Conservation (phyloP, 2,888 invertebrate genomes). For the Automeris io region DNA sequence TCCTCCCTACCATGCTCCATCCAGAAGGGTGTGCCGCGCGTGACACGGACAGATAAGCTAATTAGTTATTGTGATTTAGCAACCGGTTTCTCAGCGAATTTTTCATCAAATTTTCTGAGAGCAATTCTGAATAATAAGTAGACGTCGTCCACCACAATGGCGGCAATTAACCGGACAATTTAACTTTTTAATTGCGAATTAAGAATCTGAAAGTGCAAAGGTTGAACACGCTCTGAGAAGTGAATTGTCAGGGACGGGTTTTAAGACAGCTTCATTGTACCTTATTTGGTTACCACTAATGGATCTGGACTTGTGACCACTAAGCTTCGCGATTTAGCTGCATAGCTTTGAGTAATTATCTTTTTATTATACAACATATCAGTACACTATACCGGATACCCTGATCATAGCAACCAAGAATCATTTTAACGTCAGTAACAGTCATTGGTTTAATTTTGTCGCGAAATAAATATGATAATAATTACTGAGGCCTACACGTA, state of each 20-base stretch:
- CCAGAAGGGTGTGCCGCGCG: constrained; percentile 34
- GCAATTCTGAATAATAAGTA: constrained; percentile 59
- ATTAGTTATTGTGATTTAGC: constrained; percentile 67
- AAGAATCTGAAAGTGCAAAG: constrained; percentile 61
- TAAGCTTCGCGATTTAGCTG: too few species aligned
- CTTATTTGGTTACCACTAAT: too few species aligned
- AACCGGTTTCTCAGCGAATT: constrained; percentile 49
- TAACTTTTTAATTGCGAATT: constrained; percentile 72
- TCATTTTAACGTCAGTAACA: too few species aligned
- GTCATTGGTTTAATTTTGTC: too few species aligned
- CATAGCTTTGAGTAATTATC: too few species aligned
- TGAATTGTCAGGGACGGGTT: constrained; percentile 47
- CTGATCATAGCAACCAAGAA: too few species aligned
- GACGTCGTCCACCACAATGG: constrained; percentile 62
- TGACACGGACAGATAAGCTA: constrained; percentile 69
- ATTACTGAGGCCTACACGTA: too few species aligned
- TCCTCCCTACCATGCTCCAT: constrained; percentile 23
- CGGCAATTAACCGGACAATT: constrained; percentile 71
- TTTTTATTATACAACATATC: too few species aligned
- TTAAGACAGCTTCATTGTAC: constrained; percentile 13
- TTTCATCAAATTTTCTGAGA: constrained; percentile 54
- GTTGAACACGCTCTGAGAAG: constrained; percentile 49
- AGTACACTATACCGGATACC: too few species aligned
- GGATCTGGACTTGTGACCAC: too few species aligned
- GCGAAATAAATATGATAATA: too few species aligned